Conservation (phyloP, 2,888 invertebrate species). For the Cosmorhoe ocellata region DNA sequence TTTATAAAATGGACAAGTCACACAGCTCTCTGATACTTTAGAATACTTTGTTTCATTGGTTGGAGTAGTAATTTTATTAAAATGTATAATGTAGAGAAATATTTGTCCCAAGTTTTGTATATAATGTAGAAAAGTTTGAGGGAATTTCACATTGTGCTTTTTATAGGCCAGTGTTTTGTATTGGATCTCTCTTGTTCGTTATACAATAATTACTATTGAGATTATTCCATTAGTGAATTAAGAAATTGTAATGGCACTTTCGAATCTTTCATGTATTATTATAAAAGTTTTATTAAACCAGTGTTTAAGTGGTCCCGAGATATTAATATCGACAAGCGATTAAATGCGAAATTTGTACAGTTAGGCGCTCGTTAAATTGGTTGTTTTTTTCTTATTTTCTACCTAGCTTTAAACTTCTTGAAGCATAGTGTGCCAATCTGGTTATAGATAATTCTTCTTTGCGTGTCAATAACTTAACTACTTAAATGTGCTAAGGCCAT, state of each 20-base stretch:
- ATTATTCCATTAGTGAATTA: conserved; percentile 81
- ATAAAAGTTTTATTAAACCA: neutral
- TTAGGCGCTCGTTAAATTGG: no score
- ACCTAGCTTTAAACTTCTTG: neutral
- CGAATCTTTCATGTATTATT: conserved; percentile 6
- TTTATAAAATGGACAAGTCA: conserved; percentile 5
- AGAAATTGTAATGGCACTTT: conserved; percentile 43
- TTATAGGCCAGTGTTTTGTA: conserved; percentile 56
- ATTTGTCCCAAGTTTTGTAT: conserved; percentile 23
- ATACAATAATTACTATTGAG: conserved; percentile 61
- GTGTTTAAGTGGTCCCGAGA: no score
- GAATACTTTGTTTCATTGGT: conserved; percentile 10
- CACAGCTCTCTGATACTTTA: conserved; percentile 2
- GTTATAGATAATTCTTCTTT: no score
- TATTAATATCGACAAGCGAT: no score
- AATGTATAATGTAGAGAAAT: conserved; percentile 8
- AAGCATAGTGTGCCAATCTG: no score
- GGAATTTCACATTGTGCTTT: conserved; percentile 26
- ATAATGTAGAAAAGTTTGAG: conserved; percentile 25
- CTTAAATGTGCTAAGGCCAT: no score
- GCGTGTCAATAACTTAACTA: no score
- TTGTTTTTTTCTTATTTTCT: no score
- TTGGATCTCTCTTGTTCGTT: conserved; percentile 69
- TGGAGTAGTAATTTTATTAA: conserved; percentile 12
- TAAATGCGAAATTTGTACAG: no score